Base-by-base conservation (phyloP, 2,888 invertebrate genomes). In the Dinocampus coccinellae region DNA sequence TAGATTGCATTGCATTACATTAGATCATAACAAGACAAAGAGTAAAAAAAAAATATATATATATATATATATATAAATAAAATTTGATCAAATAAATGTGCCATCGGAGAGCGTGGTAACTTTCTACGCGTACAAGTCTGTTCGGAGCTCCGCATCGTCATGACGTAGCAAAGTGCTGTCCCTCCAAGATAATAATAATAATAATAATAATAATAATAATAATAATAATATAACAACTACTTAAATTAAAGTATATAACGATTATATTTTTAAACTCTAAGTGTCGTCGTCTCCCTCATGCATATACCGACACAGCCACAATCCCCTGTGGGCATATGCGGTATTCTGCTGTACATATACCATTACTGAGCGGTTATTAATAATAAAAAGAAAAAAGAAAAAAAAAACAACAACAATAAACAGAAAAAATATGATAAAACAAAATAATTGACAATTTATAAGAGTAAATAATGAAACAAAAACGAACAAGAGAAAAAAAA, bases 211-310 rank as follows among this genome's bases (percentile, higher is more conserved):
- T 77, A 79, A n/a, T n/a, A 73, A 70, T 65, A 72, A 76, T 81
- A 81, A 79, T 77, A 79, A 78, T 79, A 81, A 78, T 77, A 79
- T 78, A 78, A 79, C 34, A 75, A 47, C 75, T 80, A 80, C 80
- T 81, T 77, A 77, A 84, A 85, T 83, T 82, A 80, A 84, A 84
- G 80, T 85, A 84, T 83, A 85, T 82, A 83, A 85, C 84, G 83
- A 86, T 85, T 87, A 87, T 87, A 87, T 87, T 87, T 87, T 87
- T 87, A 87, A 87, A 87, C 85, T 87, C 86, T 87, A 86, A 87
- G 87, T 87, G 87, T 87, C 87, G 86, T 87, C 83, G 47, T 84
- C 80, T 84, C 47, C 47, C 47, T 47, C 16, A 81, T 82, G 83
- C 85, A 81, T 83, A 84, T 83, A 79, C 81, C 82, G 77, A 79